A percentile compares a stretch with the other conserved stretches of the same genome.
Evolutionary conservation across 2,797 vertebrate species (phyloP).

Genomic region (Psittacula derbiana): DNA sequence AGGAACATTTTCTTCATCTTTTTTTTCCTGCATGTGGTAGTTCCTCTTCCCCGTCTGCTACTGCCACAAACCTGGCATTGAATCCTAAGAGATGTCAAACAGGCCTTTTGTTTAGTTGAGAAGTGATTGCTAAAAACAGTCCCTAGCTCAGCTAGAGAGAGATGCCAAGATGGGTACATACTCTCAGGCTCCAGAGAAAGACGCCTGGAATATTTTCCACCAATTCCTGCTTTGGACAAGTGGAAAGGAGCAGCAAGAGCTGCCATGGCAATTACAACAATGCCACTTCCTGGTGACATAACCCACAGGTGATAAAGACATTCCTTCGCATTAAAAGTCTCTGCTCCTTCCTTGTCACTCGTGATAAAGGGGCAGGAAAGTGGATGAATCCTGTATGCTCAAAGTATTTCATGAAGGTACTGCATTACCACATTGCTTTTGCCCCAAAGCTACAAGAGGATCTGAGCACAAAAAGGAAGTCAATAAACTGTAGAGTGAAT

Average conservation of each 20-base stretch:
- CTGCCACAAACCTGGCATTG: neutral
- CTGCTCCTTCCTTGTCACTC: neutral
- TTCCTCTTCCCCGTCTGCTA: constrained; percentile 59
- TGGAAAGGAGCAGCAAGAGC: neutral
- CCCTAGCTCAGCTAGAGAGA: neutral
- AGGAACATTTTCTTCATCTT: constrained; percentile 58
- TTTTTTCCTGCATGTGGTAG: constrained; percentile 41
- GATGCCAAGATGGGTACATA: neutral
- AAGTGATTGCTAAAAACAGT: constrained; percentile 17
- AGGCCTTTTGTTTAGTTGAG: constrained; percentile 42
- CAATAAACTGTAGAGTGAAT: neutral
- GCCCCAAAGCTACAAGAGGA: neutral
- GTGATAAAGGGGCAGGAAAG: neutral
- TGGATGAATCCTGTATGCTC: neutral
- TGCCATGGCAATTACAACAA: neutral
- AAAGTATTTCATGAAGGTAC: neutral
- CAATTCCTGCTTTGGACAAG: neutral
- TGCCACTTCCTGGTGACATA: neutral
- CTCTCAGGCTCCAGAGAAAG: neutral
- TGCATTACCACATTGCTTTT: neutral
- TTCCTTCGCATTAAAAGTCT: neutral
- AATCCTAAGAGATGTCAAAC: constrained; percentile 44
- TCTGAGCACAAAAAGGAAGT: neutral
- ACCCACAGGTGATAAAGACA: neutral
- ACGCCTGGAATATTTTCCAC: neutral